Conservation (phyloP, 2,113 vertebrate species). For the Chamaea fasciata region DNA sequence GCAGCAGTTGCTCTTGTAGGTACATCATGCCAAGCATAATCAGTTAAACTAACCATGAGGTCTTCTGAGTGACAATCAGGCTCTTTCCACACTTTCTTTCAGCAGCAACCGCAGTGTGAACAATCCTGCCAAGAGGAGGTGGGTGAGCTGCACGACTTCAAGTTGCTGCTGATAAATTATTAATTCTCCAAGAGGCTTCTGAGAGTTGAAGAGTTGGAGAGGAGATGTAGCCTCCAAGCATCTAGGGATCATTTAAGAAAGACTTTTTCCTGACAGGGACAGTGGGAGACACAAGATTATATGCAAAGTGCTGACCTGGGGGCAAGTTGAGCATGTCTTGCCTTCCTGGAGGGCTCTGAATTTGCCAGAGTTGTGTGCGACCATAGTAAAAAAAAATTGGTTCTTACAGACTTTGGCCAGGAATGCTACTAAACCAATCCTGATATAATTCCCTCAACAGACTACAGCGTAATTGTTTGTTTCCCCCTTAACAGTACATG, state of each 20-base stretch:
- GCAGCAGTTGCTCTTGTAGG: not conserved
- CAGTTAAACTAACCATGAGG: not conserved
- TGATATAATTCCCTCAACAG: not conserved
- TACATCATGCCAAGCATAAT: not conserved
- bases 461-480: not conserved
- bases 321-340: not conserved
- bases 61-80: not conserved
- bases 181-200: not conserved
- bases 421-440: not conserved
- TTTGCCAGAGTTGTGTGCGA: not conserved
- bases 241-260: not conserved
- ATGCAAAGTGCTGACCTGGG: not conserved
- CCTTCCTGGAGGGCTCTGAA: not conserved
- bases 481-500: not conserved
- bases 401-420: not conserved
- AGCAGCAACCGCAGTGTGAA: not conserved
- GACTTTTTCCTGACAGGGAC: not conserved
- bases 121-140: not conserved
- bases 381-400: not conserved
- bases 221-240: not conserved
- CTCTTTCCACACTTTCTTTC: not conserved
- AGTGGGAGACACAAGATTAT: not conserved
- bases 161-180: not conserved
- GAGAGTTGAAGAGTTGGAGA: not conserved
- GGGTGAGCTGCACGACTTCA: fast-evolving